These are phyloP conservation scores for Trialeurodes vaporariorum DNA, from an alignment of 1,140 invertebrate species.

Conservation along the genomic window DNA sequence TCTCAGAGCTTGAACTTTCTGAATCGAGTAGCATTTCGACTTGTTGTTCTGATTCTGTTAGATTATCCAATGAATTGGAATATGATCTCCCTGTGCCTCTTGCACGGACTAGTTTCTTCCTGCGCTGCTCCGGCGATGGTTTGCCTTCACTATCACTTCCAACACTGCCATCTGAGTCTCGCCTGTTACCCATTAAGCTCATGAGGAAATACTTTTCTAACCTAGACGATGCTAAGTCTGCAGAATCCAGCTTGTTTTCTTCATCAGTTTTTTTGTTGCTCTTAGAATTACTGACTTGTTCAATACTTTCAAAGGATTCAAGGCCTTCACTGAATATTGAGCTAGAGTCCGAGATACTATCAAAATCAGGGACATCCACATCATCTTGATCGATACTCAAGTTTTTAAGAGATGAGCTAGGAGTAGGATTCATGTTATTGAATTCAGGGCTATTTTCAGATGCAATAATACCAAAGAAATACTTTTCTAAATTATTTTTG, in stretches of 20 bases:
- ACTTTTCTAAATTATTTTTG: conserved; percentile 72
- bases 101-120: conserved; percentile 63
- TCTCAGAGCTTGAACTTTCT: conserved; percentile 62
- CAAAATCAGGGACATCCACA: conserved; percentile 26
- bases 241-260: conserved; percentile 37
- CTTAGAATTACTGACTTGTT: conserved; percentile 34
- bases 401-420: neutral
- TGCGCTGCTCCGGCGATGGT: conserved; percentile 70
- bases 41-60: conserved; percentile 36
- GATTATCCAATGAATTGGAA: conserved; percentile 64
- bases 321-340: conserved; percentile 73
- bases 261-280: conserved; percentile 11
- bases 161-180: conserved; percentile 70
- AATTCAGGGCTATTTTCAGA: conserved; percentile 37
- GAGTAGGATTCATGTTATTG: too few species aligned
- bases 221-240: conserved; percentile 68
- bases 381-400: neutral
- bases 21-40: conserved; percentile 43
- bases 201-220: conserved; percentile 83
- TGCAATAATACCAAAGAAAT: conserved; percentile 76
- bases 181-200: conserved; percentile 63
- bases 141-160: conserved; percentile 66
- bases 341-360: conserved; percentile 74
- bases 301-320: conserved; percentile 49
- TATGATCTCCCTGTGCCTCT: conserved; percentile 65